These are phyloP conservation scores for Columbina picui DNA, from an alignment of 2,113 vertebrate genomes.

Conservation along the genomic window DNA sequence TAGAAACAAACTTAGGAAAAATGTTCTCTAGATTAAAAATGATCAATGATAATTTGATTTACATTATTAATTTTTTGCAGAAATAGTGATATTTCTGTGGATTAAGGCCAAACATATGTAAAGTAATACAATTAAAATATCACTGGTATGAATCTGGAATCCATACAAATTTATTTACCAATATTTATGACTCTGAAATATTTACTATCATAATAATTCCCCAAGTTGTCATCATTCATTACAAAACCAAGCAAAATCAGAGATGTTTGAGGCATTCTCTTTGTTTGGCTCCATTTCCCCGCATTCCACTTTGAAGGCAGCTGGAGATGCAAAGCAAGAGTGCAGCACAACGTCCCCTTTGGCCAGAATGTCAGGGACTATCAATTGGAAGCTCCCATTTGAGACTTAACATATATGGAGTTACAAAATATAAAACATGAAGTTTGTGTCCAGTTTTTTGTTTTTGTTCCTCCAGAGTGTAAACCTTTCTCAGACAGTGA, in stretches of 20 bases:
- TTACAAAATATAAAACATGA: not conserved
- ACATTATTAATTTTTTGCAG: slow-evolving; percentile 71
- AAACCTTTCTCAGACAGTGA: not conserved
- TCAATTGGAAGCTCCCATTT: not conserved
- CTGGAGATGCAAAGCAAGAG: rapidly evolving
- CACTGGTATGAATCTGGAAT: slow-evolving; percentile 45
- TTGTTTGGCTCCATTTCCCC: not conserved
- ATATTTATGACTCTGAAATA: slow-evolving; percentile 56
- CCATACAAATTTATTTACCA: slow-evolving; percentile 70
- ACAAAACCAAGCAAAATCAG: slow-evolving; percentile 20
- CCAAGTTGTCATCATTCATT: slow-evolving; percentile 5
- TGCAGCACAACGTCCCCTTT: not conserved
- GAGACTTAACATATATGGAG: not conserved
- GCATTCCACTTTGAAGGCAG: not conserved
- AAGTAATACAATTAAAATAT: slow-evolving; percentile 71
- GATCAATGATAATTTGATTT: slow-evolving; percentile 74
- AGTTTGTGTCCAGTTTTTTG: not conserved
- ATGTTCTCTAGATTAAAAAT: not conserved
- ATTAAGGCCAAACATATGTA: slow-evolving; percentile 63
- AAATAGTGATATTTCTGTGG: slow-evolving; percentile 61
- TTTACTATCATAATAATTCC: slow-evolving; percentile 48
- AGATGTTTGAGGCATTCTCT: slow-evolving; percentile 17
- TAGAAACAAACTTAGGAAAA: not conserved
- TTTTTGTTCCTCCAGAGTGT: not conserved
- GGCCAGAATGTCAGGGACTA: not conserved